A percentile compares a stretch with the other conserved stretches of the same genome.
phyloP scores from a whole-genome alignment of 2,888 invertebrate species.

The Branchellion lobata region DNA sequence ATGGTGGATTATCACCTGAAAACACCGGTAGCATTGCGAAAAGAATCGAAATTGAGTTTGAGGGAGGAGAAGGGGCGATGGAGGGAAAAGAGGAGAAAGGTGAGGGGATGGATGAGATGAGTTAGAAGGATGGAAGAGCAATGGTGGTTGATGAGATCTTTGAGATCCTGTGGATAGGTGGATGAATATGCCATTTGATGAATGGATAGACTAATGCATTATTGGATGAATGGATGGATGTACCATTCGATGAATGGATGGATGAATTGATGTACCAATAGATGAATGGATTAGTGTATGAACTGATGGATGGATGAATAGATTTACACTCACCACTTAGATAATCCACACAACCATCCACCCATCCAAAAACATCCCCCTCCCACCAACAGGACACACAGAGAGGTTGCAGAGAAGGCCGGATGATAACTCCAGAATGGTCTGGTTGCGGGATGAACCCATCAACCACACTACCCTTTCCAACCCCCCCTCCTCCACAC shows the following conservation, averaged over 20 bases:
- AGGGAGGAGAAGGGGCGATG: conserved; percentile 10
- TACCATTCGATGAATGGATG: too few relatives aligned
- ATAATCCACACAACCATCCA: too few relatives aligned
- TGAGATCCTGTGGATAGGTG: too few relatives aligned
- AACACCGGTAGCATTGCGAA: conserved; percentile 18
- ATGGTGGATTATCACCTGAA: conserved; percentile 2
- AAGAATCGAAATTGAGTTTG: conserved; percentile 21
- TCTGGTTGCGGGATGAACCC: not conserved
- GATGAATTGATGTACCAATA: too few relatives aligned
- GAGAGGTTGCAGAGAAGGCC: conserved; percentile 32
- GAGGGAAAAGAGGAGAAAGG: not conserved
- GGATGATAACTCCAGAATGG: not conserved
- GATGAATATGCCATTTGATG: too few relatives aligned
- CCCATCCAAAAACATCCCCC: too few relatives aligned
- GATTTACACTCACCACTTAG: too few relatives aligned
- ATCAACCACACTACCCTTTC: not conserved
- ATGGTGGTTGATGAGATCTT: not conserved
- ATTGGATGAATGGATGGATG: too few relatives aligned
- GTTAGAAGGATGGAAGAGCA: not conserved
- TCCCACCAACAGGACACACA: not conserved
- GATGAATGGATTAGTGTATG: too few relatives aligned
- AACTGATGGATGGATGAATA: too few relatives aligned
- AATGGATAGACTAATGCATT: too few relatives aligned
- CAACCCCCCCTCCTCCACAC: not conserved
- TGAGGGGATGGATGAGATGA: not conserved